Base-by-base conservation (phyloP, 2,888 invertebrate species). In the Euspilapteryx auroguttella region DNA sequence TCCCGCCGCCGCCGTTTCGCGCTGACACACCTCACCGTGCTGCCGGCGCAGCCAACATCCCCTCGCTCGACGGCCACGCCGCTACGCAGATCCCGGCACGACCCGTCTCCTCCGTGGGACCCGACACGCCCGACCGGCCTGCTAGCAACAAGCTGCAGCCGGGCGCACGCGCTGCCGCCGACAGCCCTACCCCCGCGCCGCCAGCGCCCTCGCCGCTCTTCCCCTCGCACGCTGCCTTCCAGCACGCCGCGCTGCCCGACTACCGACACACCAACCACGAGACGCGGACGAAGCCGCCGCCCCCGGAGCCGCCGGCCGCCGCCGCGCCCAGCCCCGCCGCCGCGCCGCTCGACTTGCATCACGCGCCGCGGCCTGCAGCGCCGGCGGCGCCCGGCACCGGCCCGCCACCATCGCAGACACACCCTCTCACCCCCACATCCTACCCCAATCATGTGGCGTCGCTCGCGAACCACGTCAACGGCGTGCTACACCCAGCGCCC, bases 1-100 rank as follows among this genome's bases (percentile, higher is more conserved):
- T 81, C 39, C 82, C 81, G 37, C 82, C 82, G 44, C 80, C 81
- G 42, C 79, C 80, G 40, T 82, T 81, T 58, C 79, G 81, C 57
- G 64, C 64, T 41, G 69, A 69, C 45, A 58, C 66, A 10, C 66
- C 66, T 21, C 64, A 65, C 38, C 53, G 68, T n/a, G 17, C 17
- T 14, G 46, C 62, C 34, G 64, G 52, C 44, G 55, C 63, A 36
- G 71, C 71, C 10, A 66, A 69, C 51, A 71, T 71, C 38, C 66
- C 75, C 25, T 47, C 69, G n/a, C 47, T 62, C 44, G 31, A 71
- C 32, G 65, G 63, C 1, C 68, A 66, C 35, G 73, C 68, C 25
- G 66, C 66, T 34, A 68, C 78, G 30, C 65, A 66, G 41, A 54
- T 71, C 15, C 66, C 76, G 24, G 63, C 76, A 21, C 48, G 63